Evolutionary conservation across 2,113 vertebrate species (phyloP).

Genomic region (Gallinago jamesoni): DNA sequence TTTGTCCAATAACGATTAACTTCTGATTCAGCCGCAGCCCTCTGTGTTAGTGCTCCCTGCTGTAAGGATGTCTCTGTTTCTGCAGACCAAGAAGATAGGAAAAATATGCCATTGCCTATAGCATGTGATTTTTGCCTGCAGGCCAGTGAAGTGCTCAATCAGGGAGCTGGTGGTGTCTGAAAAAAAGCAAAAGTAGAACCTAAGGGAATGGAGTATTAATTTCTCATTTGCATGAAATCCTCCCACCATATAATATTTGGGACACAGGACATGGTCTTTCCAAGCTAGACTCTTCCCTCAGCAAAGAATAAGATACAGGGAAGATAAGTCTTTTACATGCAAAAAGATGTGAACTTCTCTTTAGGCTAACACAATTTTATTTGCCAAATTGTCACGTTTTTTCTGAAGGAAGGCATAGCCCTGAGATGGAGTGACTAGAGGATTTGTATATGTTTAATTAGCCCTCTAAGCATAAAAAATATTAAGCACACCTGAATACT

Average conservation of each 20-base stretch:
- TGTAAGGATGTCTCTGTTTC: not conserved
- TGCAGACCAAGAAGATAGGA: not conserved
- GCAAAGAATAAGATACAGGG: not conserved
- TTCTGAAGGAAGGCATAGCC: not conserved
- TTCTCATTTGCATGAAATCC: not conserved
- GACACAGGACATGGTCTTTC: not conserved
- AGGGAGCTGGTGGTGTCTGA: not conserved
- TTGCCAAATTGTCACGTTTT: not conserved
- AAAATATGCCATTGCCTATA: not conserved
- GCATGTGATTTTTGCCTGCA: not conserved
- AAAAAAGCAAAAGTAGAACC: not conserved
- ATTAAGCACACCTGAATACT: constrained; percentile 1
- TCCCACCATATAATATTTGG: not conserved
- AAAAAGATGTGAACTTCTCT: not conserved
- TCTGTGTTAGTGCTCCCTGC: not conserved
- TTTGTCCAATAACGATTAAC: not conserved
- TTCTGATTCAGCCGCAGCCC: not conserved
- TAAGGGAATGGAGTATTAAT: not conserved
- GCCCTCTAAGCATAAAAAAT: not conserved
- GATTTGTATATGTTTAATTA: constrained; percentile 28
- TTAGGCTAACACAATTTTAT: not conserved
- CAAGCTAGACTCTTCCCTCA: not conserved
- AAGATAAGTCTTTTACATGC: not conserved
- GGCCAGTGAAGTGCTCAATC: not conserved
- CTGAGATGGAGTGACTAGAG: not conserved